Evolutionary conservation across 1,140 invertebrate genomes (phyloP).

Genomic region (Diabrotica virgifera): DNA sequence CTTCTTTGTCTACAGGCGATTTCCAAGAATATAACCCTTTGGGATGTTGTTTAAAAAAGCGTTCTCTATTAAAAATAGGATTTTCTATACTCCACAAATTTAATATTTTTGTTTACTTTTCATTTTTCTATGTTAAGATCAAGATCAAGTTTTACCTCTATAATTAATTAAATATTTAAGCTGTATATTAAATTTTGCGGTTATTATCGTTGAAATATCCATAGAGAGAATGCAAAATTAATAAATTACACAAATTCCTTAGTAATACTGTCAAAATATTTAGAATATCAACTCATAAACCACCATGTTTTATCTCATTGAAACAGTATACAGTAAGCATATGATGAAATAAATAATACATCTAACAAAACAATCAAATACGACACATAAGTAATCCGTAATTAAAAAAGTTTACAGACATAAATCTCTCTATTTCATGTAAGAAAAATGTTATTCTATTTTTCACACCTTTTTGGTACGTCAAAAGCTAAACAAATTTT

Average conservation of each 20-base stretch:
- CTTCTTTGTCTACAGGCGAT: too few relatives aligned
- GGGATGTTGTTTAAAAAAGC: too few relatives aligned
- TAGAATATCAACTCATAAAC: constrained; percentile 17
- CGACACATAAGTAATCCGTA: constrained; percentile 5
- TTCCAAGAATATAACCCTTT: too few relatives aligned
- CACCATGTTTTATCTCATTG: constrained; percentile 19
- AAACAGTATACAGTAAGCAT: constrained; percentile 24
- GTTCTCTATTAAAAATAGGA: too few relatives aligned
- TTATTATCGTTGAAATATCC: too few relatives aligned
- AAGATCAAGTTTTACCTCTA: too few relatives aligned
- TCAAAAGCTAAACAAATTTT: constrained; percentile 13
- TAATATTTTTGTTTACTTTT: too few relatives aligned
- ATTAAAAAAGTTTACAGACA: constrained; percentile 22
- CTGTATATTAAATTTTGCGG: too few relatives aligned
- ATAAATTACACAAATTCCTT: background rate
- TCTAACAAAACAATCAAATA: constrained; percentile 27
- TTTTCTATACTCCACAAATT: too few relatives aligned
- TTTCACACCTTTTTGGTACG: constrained; percentile 11
- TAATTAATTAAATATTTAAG: too few relatives aligned
- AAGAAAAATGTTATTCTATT: constrained; percentile 20
- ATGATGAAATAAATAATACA: constrained; percentile 23
- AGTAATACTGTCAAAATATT: constrained; percentile 21
- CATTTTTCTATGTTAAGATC: too few relatives aligned
- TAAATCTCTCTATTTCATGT: constrained; percentile 24
- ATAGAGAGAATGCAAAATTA: too few relatives aligned